These are phyloP conservation scores for Pterostichus madidus DNA, from an alignment of 2,888 invertebrate genomes.

Conservation along the genomic window DNA sequence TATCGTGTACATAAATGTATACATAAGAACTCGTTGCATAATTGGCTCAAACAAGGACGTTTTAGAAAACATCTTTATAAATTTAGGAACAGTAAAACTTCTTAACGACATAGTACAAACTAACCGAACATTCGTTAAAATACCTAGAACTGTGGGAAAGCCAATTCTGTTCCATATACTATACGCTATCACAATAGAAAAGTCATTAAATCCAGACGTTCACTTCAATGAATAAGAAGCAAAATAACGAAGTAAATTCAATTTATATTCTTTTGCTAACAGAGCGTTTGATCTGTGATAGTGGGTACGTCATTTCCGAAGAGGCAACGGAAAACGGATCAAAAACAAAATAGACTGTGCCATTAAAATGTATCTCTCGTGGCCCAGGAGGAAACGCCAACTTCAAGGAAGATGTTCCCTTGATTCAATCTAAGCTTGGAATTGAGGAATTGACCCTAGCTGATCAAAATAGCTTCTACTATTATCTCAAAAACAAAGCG, in stretches of 20 bases:
- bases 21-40: too few relatives aligned
- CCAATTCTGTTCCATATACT: slow-evolving; percentile 26
- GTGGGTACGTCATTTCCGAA: slow-evolving; percentile 50
- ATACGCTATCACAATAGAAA: slow-evolving; percentile 51
- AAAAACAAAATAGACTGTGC: slow-evolving; percentile 64
- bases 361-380: slow-evolving; percentile 64
- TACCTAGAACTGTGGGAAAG: neutral
- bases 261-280: slow-evolving; percentile 66
- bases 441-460: slow-evolving; percentile 8
- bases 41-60: too few relatives aligned
- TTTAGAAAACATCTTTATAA: neutral
- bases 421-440: slow-evolving; percentile 8
- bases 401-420: slow-evolving; percentile 15
- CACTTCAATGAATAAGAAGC: slow-evolving; percentile 61
- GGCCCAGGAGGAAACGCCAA: neutral
- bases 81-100: neutral
- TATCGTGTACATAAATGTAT: too few relatives aligned
- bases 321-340: slow-evolving; percentile 52
- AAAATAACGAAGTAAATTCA: slow-evolving; percentile 65
- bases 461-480: slow-evolving; percentile 19
- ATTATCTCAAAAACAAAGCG: slow-evolving; percentile 5
- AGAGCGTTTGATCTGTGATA: slow-evolving; percentile 59
- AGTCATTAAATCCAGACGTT: slow-evolving; percentile 61
- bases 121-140: slow-evolving; percentile 47
- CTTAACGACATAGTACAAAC: slow-evolving; percentile 10